Base-by-base conservation (phyloP, 1,140 invertebrate species). In the Lysiphlebus fabarum region DNA sequence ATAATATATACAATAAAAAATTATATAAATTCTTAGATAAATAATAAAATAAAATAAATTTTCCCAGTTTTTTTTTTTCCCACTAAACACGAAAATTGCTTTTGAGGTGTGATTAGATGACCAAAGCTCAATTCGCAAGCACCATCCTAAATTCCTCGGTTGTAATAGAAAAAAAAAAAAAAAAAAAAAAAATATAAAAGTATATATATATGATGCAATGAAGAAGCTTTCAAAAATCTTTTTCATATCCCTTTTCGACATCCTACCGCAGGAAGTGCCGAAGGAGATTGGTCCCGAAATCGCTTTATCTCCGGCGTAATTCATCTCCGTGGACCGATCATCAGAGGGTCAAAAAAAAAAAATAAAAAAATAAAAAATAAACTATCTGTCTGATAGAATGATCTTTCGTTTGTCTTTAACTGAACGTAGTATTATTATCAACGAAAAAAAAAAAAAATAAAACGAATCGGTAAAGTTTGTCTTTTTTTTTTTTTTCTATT, bases 261-360 rank as follows among this genome's bases (percentile, higher is more conserved):
- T 70, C 69, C 69, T 66, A 67, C 62, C 66, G 66, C 66, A 71
- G 70, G 73, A 75, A 75, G 66, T 59, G 65, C 62, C 59, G 59
- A 61, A 75, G 71, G 73, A 75, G 71, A 75, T 75, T 73, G 69
- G 17, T 70, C 67, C 70, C 55, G 67, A 70, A 75, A 74, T 74
- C 65, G 72, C 70, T 75, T 75, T 74, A 72, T 64, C 58, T 68
- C 65, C 61, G 62, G 33, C 67, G 65, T 75, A 75, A 71, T 70
- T 73, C 70, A 74, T 74, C 71, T 73, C 69, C 67, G 67, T 58
- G 62, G 65, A 68, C 66, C 66, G 64, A 70, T 68, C 64, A 60
- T 65, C 53, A 17, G 17, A 17, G 33, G 56, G 37, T 47, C 36
- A 53, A 43, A 17, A 17, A 17, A 17, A 17, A 17, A 1, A 17